Evolutionary conservation across 2,888 invertebrate species (phyloP), one percentile per base, ranked within the genome.

Genomic region (Lasioglossum zephyrum): DNA sequence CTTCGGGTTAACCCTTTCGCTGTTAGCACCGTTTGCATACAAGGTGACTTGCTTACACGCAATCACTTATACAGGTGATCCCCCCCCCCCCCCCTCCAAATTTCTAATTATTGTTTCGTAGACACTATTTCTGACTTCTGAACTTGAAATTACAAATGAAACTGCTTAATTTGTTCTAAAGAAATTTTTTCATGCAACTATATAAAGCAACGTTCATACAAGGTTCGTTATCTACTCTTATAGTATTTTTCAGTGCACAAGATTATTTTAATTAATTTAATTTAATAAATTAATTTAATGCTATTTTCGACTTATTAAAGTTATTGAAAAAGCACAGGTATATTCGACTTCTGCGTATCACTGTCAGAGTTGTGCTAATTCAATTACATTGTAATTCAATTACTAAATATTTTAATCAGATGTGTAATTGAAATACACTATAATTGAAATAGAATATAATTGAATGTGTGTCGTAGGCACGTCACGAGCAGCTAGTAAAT

Each of bases 1-100:
- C 69, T 69, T 69, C 69, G 39, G 18, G 39, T 22, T 69, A 69
- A 69, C 69, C 69, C 39, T 69, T 69, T 69, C 39, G 69, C 69
- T 69, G 69, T 39, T 73, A 22, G 69, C 39, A 69, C 69, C 39
- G 69, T 39, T 9, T 63, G 63, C 39, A 69, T 69, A 39, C 69
- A 69, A 39, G 69, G 39, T 69, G 69, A 8, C 31, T 69, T 22
- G 39, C 69, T 22, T 69, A 69, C 39, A 36, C 18, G 39, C 22
- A 9, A 69, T 39, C 36, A 3, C 16, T 66, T 66, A 36, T 18
- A 36, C 0, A 36, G 22, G 5, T 11, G n/a, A 31, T 31, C 31
- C 31, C 31, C 31, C 31, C 31, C 31, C 31, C 31, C 31, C 31
- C 31, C 9, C 16, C 16, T 13, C 63, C 0, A 11, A n/a, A 2